Evolutionary conservation across 2,888 invertebrate species (phyloP), one percentile per base, ranked within the genome.

Genomic region (Drosophila aldrichi): DNA sequence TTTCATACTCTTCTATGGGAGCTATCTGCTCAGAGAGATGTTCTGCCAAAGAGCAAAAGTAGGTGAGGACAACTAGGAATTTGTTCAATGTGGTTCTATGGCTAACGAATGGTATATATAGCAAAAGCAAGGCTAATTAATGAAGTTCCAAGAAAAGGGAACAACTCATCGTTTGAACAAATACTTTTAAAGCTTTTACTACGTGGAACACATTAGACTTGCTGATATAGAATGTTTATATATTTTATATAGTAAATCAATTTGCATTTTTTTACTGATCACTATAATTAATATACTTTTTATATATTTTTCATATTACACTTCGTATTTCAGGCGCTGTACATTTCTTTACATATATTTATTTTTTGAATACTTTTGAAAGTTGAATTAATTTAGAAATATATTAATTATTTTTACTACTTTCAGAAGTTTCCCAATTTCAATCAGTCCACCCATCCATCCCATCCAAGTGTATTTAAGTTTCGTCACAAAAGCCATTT

Each of bases 401-500:
- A 14, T 6, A 40, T n/a, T n/a, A 40, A 40, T 8, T 40, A 16
- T 40, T 40, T 8, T 40, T n/a, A 2, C 40, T 40, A 20, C n/a
- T 18, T 10, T 18, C 12, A 43, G 7, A 48, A 18, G 29, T 10
- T 49, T 14, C 7, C 18, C 2, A 32, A 32, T 29, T 48, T 29
- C 10, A 25, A 10, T 18, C 3, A 12, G 10, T 29, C 7, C 29
- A 29, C 1, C 29, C 29, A 29, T 29, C 29, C 29, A 29, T 29
- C 7, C 8, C 29, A 29, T 29, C 18, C 32, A 32, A 68, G 49
- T 12, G 67, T 38, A 25, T 69, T 58, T 32, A 40, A 18, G 22
- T n/a, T 57, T 43, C 69, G 36, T 22, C 36, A 29, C 10, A 18
- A 22, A 57, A 38, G 41, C 9, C n/a, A 3, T 49, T 41, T n/a